A percentile compares a stretch with the other conserved stretches of the same genome.
Evolutionary conservation across 2,113 vertebrate genomes (phyloP).

Genomic region (Takifugu bimaculatus): DNA sequence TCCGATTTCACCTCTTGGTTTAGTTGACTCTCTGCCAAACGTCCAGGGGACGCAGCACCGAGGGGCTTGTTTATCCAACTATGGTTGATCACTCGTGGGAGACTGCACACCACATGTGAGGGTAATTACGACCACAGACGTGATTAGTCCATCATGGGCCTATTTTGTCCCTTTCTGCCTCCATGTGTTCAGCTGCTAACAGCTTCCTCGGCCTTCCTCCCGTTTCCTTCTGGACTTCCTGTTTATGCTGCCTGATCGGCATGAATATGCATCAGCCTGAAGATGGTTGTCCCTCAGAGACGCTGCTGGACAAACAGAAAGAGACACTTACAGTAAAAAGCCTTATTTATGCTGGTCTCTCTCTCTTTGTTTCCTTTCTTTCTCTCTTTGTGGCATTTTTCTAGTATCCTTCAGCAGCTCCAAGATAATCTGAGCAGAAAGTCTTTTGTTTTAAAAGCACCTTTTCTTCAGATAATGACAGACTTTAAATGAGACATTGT

Average conservation of each 20-base stretch:
- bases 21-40: conserved; percentile 18
- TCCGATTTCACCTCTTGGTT: background rate
- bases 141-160: conserved; percentile 39
- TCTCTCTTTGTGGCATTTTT: too few relatives aligned
- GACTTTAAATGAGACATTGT: too few relatives aligned
- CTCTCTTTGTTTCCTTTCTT: background rate
- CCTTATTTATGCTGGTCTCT: conserved; percentile 8
- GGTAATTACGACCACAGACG: conserved; percentile 48
- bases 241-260: conserved; percentile 6
- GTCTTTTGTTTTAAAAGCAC: too few relatives aligned
- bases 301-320: conserved; percentile 30
- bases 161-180: conserved; percentile 16
- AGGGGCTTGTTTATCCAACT: conserved; percentile 36
- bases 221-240: conserved; percentile 26
- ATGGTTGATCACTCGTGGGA: conserved; percentile 51
- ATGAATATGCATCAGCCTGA: conserved; percentile 33
- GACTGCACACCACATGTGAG: conserved; percentile 52
- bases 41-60: conserved; percentile 29
- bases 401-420: too few relatives aligned
- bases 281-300: conserved; percentile 39
- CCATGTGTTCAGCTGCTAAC: background rate
- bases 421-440: too few relatives aligned
- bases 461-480: too few relatives aligned
- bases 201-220: conserved; percentile 8
- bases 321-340: conserved; percentile 21